Base-by-base conservation (phyloP, 2,888 invertebrate genomes). In the Aphelenchoides bicaudatus region DNA sequence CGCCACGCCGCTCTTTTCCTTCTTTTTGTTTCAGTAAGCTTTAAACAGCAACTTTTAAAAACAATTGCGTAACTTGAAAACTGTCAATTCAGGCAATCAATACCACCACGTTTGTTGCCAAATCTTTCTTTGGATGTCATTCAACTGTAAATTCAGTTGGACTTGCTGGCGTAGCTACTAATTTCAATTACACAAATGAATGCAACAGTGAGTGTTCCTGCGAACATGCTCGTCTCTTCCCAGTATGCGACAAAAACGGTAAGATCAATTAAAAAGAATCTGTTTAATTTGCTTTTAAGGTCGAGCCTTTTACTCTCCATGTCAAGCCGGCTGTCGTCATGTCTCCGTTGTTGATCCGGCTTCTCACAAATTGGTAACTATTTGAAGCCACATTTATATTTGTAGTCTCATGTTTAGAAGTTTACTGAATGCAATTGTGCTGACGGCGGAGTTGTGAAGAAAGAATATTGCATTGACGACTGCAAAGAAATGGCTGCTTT, bases 151-250 rank as follows among this genome's bases (percentile, higher is more conserved):
- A 75, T 39, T 67, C 63, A 8, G 66, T 75, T 38, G 75, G 71
- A 8, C 21, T 56, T 8, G 16, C 23, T 58, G 63, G 39, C 55
- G 71, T 68, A 28, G 50, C 56, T 25, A 61, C 62, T 13, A 63
- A 70, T 53, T 74, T 74, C 61, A 78, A 76, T 48, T 75, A 76
- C 59, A 76, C 71, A 2, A 31, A 52, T 1, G 38, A 60, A 3
- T 81, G 81, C 64, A 81, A 81, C 63, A 31, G 58, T 0, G 74
- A 75, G 34, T 81, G 81, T 59, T 68, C 67, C 1, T 80, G 80
- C 61, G 71, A 74, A 27, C 56, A 61, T 3, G 67, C 72, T 19
- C 73, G 72, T 5, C 69, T 79, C 28, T 80, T 79, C 58, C 81
- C 81, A 8, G 75, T 81, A 1, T 81, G 81, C 65, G 77, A 74